Percentiles rank a stretch among this genome's conserved stretches.
phyloP scores from a whole-genome alignment of 2,797 vertebrate genomes.

The Nyctibius grandis region DNA sequence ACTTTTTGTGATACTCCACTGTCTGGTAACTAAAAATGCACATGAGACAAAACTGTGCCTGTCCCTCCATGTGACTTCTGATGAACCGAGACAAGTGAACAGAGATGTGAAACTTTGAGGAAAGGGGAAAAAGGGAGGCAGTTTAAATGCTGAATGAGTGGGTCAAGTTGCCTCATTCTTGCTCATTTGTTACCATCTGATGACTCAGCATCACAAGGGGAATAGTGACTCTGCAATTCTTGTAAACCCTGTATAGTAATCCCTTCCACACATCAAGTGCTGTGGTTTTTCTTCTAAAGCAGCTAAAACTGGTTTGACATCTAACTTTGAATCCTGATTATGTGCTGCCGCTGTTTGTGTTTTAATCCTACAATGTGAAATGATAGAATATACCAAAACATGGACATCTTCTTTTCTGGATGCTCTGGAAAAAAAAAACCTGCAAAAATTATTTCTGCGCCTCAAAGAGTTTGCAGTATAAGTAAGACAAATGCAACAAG shows the following conservation, averaged over 20 bases:
- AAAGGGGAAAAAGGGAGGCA: background rate
- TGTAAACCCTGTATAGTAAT: background rate
- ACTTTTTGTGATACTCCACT: background rate
- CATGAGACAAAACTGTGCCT: background rate
- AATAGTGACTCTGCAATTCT: constrained; percentile 55
- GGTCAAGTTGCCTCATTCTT: background rate
- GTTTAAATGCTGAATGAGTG: background rate
- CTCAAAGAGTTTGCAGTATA: background rate
- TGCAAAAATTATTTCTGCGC: background rate
- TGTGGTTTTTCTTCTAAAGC: background rate
- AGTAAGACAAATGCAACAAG: background rate
- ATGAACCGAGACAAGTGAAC: background rate
- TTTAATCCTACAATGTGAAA: background rate
- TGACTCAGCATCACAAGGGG: constrained; percentile 58
- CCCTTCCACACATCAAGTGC: background rate
- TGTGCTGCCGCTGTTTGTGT: background rate
- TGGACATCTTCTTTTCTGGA: background rate
- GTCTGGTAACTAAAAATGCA: background rate
- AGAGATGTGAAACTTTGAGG: constrained; percentile 63
- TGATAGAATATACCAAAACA: background rate
- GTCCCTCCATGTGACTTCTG: background rate
- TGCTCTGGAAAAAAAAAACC: background rate
- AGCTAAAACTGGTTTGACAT: background rate
- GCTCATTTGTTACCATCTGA: background rate
- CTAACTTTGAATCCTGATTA: background rate